Conservation (phyloP, 2,113 vertebrate species). For the Charina bottae region DNA sequence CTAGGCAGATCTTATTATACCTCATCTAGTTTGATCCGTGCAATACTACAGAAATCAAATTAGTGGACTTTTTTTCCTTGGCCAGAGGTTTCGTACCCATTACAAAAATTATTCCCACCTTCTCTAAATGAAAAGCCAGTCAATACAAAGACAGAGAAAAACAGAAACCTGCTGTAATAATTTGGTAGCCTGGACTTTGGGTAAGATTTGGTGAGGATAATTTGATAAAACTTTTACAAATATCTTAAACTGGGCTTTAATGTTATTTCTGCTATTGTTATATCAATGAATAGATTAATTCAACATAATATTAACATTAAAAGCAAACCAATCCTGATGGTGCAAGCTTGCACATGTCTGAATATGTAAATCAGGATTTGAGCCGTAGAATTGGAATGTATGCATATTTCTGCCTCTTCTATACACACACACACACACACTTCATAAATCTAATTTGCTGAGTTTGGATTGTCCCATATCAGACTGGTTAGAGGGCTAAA, state of each 20-base stretch:
- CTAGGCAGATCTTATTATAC: not conserved
- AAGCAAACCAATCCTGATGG: not conserved
- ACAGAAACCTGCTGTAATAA: slow-evolving; percentile 40
- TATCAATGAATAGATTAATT: not conserved
- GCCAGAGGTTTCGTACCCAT: not conserved
- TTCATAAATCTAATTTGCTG: slow-evolving; percentile 18
- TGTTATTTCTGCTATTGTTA: slow-evolving; percentile 4
- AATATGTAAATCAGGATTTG: slow-evolving; percentile 22
- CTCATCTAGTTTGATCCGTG: not conserved
- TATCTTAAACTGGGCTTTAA: slow-evolving; percentile 39
- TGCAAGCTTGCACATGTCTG: slow-evolving; percentile 7
- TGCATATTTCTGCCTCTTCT: not conserved
- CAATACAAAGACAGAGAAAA: slow-evolving; percentile 14
- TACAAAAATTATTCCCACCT: not conserved
- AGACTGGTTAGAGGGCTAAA: slow-evolving; percentile 11
- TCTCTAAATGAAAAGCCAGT: not conserved
- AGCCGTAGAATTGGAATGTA: not conserved
- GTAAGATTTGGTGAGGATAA: not conserved
- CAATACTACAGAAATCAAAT: not conserved
- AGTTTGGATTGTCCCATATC: not conserved
- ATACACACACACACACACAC: not conserved
- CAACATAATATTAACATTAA: not conserved
- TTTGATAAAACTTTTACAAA: slow-evolving; percentile 19
- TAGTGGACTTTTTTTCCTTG: not conserved
- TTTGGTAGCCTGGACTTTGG: not conserved